phyloP scores from a whole-genome alignment of 1,140 invertebrate species.

The Diorhabda elongata region DNA sequence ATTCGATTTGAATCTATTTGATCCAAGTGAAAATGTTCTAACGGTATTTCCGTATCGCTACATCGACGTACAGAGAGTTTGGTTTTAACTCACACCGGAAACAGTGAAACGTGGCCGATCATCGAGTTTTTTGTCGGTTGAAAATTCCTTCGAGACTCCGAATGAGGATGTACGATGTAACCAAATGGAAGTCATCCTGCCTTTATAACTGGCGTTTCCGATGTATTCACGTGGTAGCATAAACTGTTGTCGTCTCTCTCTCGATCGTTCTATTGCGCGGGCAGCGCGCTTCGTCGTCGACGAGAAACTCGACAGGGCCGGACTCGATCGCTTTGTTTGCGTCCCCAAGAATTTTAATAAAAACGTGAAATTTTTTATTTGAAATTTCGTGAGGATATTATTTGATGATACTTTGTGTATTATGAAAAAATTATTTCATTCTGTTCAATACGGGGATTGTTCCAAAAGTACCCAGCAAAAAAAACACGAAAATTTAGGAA shows the following conservation, averaged over 20 bases:
- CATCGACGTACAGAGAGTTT: not conserved
- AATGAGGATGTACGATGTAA: slow-evolving; percentile 41
- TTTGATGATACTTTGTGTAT: no score
- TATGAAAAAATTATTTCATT: no score
- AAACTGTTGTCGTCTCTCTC: slow-evolving; percentile 11
- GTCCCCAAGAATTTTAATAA: not conserved
- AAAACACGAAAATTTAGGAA: no score
- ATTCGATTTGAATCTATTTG: no score
- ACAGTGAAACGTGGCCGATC: slow-evolving; percentile 12
- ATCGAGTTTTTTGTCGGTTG: slow-evolving; percentile 27
- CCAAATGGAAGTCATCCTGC: slow-evolving; percentile 41
- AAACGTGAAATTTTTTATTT: not conserved
- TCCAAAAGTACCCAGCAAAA: no score
- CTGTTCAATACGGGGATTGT: no score
- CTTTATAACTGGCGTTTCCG: slow-evolving; percentile 39
- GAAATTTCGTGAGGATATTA: not conserved
- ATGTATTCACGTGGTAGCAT: slow-evolving; percentile 20
- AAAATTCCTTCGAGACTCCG: slow-evolving; percentile 33
- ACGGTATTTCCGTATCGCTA: not conserved
- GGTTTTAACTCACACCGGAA: slow-evolving; percentile 1
- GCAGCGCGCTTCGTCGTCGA: not conserved
- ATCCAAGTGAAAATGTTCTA: not conserved
- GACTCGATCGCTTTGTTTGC: not conserved
- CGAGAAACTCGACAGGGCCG: not conserved
- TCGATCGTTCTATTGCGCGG: not conserved